Evolutionary conservation across 1,140 invertebrate species (phyloP).

Genomic region (Trinorchestia longiramus): DNA sequence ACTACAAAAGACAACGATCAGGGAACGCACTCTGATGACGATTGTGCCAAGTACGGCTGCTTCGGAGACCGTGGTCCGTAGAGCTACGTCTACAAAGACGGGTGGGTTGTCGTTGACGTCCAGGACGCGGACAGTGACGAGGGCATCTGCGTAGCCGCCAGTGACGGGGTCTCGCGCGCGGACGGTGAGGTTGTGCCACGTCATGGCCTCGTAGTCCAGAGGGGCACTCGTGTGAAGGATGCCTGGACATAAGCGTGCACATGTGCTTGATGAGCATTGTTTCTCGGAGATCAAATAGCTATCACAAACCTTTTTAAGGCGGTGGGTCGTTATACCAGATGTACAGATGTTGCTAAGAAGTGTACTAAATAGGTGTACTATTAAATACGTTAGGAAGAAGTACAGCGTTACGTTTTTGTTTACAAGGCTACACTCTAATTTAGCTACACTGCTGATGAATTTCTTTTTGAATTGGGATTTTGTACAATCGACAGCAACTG

Average conservation of each 20-base stretch:
- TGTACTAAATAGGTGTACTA: not conserved
- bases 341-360: not conserved
- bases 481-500: no score
- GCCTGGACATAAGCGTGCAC: not conserved
- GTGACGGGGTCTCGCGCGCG: constrained; percentile 85
- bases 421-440: no score
- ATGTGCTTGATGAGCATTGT: not conserved
- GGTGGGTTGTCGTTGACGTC: constrained; percentile 82
- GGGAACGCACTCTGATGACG: constrained; percentile 56
- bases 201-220: constrained; percentile 83
- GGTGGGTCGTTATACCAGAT: not conserved
- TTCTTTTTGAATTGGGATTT: no score
- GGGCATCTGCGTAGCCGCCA: constrained; percentile 68
- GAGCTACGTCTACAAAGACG: constrained; percentile 73
- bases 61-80: constrained; percentile 58
- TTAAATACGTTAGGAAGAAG: not conserved
- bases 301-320: not conserved
- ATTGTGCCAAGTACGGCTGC: constrained; percentile 61
- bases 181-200: constrained; percentile 86
- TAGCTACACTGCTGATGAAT: no score
- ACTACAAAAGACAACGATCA: not conserved
- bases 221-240: constrained; percentile 74
- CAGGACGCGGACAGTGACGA: constrained; percentile 70
- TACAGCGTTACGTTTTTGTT: no score
- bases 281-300: not conserved